These are phyloP conservation scores for Bufo gargarizans DNA, from an alignment of 2,113 vertebrate species.

Conservation along the genomic window DNA sequence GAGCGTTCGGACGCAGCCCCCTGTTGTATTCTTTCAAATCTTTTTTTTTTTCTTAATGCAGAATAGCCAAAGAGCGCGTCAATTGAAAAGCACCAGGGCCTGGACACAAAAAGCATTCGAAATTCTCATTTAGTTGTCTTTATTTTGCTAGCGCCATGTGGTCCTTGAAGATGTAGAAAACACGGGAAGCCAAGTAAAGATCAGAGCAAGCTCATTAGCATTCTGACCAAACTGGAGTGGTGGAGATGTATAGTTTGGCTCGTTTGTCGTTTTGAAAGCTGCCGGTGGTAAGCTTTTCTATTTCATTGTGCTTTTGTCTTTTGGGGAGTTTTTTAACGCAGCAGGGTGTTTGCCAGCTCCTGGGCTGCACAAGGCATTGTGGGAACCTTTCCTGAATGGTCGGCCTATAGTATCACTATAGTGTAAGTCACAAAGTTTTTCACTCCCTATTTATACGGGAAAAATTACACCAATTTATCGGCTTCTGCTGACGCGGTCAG, in stretches of 20 bases:
- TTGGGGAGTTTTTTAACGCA: constrained; percentile 81
- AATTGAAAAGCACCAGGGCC: constrained; percentile 92
- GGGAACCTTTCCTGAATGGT: constrained; percentile 82
- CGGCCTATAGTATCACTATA: constrained; percentile 77
- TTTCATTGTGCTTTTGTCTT: constrained; percentile 94
- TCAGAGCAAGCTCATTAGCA: constrained; percentile 99
- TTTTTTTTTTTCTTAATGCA: constrained; percentile 65
- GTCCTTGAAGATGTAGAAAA: constrained; percentile 99
- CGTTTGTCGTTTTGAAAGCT: constrained; percentile 84
- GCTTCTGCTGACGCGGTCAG: constrained; percentile 56
- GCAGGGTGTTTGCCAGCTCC: constrained; percentile 83
- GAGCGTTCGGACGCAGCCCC: constrained; percentile 88
- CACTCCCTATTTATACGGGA: constrained; percentile 65
- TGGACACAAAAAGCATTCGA: constrained; percentile 92
- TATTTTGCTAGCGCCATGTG: constrained; percentile 98
- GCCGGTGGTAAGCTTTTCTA: constrained; percentile 83
- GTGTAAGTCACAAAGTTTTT: constrained; percentile 75
- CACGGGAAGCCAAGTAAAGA: constrained; percentile 97
- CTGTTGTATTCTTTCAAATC: constrained; percentile 70
- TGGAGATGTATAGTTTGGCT: constrained; percentile 88
- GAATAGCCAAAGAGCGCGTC: constrained; percentile 89
- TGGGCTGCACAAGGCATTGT: constrained; percentile 88
- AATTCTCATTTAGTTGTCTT: constrained; percentile 99
- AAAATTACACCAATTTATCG: constrained; percentile 66
- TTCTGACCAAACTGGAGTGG: constrained; percentile 95